A percentile compares a stretch with the other conserved stretches of the same genome.
Conservation (phyloP, 92 coral and sea anemone species). For the Nematostella vectensis region DNA sequence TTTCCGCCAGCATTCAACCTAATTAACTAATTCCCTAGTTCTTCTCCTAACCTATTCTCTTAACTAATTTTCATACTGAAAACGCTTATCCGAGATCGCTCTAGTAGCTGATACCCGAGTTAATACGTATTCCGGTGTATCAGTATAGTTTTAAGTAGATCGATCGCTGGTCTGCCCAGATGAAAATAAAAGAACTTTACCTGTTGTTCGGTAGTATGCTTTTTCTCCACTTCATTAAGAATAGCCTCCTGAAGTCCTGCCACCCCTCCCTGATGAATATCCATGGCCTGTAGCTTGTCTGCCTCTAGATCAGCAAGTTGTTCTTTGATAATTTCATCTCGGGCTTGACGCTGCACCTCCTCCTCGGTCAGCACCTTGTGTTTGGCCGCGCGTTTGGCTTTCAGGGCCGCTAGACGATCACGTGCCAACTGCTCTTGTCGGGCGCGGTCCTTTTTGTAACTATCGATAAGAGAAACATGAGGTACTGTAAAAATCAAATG, state of each 20-base stretch:
- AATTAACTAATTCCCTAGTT: no score
- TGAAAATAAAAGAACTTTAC: no score
- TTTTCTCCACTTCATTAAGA: conserved; percentile 82
- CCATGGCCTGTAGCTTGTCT: conserved; percentile 67
- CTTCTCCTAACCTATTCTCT: no score
- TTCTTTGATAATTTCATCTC: conserved; percentile 57
- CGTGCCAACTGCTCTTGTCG: conserved; percentile 95
- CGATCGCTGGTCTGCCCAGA: no score
- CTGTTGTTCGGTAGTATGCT: conserved; percentile 86
- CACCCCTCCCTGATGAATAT: conserved; percentile 76
- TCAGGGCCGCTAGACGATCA: conserved; percentile 89
- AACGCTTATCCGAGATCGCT: no score
- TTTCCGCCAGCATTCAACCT: no score
- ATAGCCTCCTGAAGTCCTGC: conserved; percentile 80
- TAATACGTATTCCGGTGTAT: no score
- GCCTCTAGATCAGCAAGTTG: conserved; percentile 59
- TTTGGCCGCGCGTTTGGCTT: conserved; percentile 67
- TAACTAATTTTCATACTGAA: no score
- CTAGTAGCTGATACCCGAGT: no score
- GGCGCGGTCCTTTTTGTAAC: conserved; percentile 81
- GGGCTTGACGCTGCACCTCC: conserved; percentile 49
- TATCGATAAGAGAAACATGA: no score
- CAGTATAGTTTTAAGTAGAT: no score
- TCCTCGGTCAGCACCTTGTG: conserved; percentile 39
- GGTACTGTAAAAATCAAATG: no score